Percentiles rank a stretch among this genome's conserved stretches.
Evolutionary conservation across 1,140 invertebrate species (phyloP).

Genomic region (Rhopalosiphum maidis): DNA sequence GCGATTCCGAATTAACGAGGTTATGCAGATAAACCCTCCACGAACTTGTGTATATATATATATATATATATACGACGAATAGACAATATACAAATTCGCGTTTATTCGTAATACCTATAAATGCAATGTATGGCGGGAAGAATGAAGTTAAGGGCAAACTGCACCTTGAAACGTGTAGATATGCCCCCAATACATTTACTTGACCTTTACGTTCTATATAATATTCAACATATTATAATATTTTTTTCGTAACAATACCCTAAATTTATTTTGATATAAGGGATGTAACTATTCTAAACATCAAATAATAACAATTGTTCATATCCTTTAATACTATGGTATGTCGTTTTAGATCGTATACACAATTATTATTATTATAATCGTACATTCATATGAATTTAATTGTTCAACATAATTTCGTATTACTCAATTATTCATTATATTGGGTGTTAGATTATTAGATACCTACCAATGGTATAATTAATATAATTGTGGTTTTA

Average conservation of each 20-base stretch:
- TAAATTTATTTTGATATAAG: not conserved
- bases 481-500: not conserved
- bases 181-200: not conserved
- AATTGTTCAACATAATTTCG: not conserved
- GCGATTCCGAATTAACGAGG: constrained; percentile 44
- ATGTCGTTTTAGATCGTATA: not conserved
- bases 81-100: constrained; percentile 16
- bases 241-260: not conserved
- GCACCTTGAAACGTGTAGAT: constrained; percentile 12
- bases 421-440: not conserved
- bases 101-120: not conserved
- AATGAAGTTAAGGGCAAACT: not conserved
- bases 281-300: not conserved
- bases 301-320: not conserved
- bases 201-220: not conserved
- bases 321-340: not conserved
- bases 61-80: not conserved
- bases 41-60: not conserved
- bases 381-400: not conserved
- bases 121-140: not conserved
- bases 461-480: not conserved
- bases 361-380: not conserved
- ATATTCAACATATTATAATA: not conserved
- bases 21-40: constrained; percentile 42
- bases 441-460: not conserved